Base-by-base conservation (phyloP, 2,888 invertebrate genomes). In the Leptinotarsa juncta region DNA sequence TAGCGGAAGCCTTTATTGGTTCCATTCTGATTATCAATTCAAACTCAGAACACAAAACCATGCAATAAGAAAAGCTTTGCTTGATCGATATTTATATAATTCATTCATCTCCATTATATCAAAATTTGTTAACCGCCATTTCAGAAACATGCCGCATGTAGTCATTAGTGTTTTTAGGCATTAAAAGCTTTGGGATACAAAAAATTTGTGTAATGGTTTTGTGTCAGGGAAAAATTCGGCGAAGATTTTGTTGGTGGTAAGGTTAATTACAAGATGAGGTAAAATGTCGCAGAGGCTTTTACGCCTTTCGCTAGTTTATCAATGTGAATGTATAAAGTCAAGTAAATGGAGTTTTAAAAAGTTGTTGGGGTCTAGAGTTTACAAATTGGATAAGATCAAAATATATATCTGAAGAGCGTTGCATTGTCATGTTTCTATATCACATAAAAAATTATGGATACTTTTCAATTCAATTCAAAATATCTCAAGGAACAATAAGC, bases 41-140 rank as follows among this genome's bases (percentile, higher is more conserved):
- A 70, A 73, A 73, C 70, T 60, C 50, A n/a, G 12, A 18, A 57
- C 57, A 20, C 57, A 57, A 57, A 18, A 20, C 57, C 20, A 14
- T 51, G 20, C 23, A 7, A 20, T 20, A 20, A 57, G 57, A 20
- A 57, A 57, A 57, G 57, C 57, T 57, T 32, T 60, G 48, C 60
- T n/a, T 57, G 77, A 68, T 77, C 74, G 78, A 80, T 79, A 80
- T 73, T 78, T 69, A 72, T 75, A 77, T 79, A 77, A 78, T 80
- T 76, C 79, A 81, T 81, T 74, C 77, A 77, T 81, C 81, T 81
- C 79, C 79, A 81, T 81, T 81, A 81, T 79, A 77, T 73, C 72
- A 78, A 81, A 80, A 80, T 81, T 77, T 80, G 80, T 81, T 80
- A 80, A 81, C 79, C 81, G 79, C 76, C 51, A 74, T 76, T 75